Evolutionary conservation across 2,113 vertebrate genomes (phyloP), one percentile per base, ranked within the genome.

Genomic region (Rhadina sibilatrix): DNA sequence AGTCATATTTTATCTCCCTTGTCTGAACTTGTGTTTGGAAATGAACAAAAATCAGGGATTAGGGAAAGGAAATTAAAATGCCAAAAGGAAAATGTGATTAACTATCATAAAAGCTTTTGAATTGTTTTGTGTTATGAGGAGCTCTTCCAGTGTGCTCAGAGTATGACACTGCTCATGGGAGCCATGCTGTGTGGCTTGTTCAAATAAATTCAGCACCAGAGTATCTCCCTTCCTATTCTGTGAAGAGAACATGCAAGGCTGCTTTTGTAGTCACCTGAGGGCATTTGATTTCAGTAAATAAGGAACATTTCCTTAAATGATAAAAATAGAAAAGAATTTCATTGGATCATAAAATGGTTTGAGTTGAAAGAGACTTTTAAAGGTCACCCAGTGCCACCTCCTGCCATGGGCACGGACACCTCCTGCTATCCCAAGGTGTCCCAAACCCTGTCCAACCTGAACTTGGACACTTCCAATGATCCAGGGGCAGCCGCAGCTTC

Each of bases 31-130:
- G n/a, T 79, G 35, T 88, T 89, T 94, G 81, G 66, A 90, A 92
- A 63, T 2, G 1, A 71, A 71, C 9, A 28, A 40, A 70, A 53
- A 68, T 75, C 38, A 59, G 53, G 78, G 91, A 90, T 95, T 94
- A 92, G 60, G 28, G 53, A 63, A 74, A 94, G 78, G 88, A 96
- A 96, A 85, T 94, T 40, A 92, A 91, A 92, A 80, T 72, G 69
- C 74, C 81, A 74, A 46, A 87, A 87, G 80, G 71, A 89, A 91
- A 90, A 83, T 71, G 8, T 12, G 49, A 71, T 89, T 77, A 95
- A 74, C 74, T 57, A 35, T 77, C 23, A 52, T 80, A 91, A 92
- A 80, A 85, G 28, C 27, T 74, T 87, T 87, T 65, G 35, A 93
- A 60, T 81, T 66, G 23, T 79, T 92, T 44, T 83, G 25, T 92